Percentiles rank a stretch among this genome's conserved stretches.
phyloP scores from a whole-genome alignment of 35 echinoderm and acorn worm genomes.

The Amphiura filiformis region DNA sequence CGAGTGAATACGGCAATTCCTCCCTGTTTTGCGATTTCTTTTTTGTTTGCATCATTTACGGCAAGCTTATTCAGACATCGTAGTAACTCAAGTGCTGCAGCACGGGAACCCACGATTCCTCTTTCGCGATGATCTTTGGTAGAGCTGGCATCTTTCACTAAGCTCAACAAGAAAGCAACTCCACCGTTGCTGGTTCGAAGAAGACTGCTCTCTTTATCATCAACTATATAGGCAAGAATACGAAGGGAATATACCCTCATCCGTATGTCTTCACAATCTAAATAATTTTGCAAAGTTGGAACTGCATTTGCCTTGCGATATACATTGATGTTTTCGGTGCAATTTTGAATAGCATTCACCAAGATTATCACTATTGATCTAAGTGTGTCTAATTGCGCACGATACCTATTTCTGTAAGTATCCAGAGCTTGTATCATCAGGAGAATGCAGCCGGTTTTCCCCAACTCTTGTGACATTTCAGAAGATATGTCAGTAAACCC shows the following conservation, averaged over 20 bases:
- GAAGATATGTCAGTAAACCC: no score
- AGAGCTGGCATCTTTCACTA: background rate
- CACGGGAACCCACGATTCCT: background rate
- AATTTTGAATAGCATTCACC: background rate
- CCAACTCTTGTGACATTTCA: no score
- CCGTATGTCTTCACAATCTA: background rate
- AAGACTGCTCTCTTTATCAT: background rate
- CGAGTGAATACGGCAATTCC: background rate
- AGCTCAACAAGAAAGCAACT: background rate
- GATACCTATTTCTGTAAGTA: no score
- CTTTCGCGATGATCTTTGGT: no score
- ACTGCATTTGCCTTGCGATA: no score
- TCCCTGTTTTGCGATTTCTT: no score
- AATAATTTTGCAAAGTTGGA: background rate
- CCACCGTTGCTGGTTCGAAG: background rate
- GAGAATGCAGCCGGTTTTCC: no score
- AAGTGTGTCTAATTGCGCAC: no score
- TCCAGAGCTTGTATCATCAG: no score
- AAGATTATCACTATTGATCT: no score
- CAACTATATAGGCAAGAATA: background rate
- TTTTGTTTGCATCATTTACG: background rate
- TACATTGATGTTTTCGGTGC: background rate
- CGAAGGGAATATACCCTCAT: background rate
- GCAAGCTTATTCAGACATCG: background rate
- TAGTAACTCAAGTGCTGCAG: background rate